Conservation (phyloP, 2,888 invertebrate genomes). For the Azorinus chamasolen region DNA sequence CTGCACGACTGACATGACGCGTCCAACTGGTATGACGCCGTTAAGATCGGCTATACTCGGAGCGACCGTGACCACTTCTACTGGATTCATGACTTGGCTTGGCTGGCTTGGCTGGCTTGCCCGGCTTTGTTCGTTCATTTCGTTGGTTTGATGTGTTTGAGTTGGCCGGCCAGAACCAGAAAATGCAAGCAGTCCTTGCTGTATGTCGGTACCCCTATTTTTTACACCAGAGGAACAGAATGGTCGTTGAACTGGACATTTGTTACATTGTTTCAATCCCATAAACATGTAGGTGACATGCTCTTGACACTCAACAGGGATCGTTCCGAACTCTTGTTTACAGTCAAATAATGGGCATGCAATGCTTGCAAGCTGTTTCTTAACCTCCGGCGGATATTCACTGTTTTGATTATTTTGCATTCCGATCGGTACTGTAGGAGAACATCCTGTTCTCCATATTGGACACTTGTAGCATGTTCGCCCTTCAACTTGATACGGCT, state of each 20-base stretch:
- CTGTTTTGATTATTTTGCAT: too few relatives aligned
- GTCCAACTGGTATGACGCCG: constrained; percentile 30
- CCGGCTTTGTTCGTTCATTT: too few relatives aligned
- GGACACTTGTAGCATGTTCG: constrained; percentile 49
- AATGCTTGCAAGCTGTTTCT: not conserved
- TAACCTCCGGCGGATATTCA: not conserved
- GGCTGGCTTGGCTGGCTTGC: too few relatives aligned
- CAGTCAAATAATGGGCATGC: constrained; percentile 50
- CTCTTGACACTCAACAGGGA: constrained; percentile 48
- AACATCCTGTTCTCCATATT: constrained; percentile 33
- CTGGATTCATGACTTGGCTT: too few relatives aligned
- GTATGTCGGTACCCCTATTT: not conserved
- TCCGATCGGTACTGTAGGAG: too few relatives aligned
- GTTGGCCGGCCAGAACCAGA: too few relatives aligned
- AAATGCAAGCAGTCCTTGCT: not conserved
- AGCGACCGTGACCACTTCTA: too few relatives aligned
- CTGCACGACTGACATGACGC: constrained; percentile 19
- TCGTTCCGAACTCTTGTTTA: constrained; percentile 11
- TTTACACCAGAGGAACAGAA: constrained; percentile 24
- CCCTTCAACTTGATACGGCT: too few relatives aligned
- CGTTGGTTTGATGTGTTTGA: not conserved
- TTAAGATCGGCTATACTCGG: constrained; percentile 15
- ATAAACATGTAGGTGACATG: constrained; percentile 29
- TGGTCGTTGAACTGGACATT: constrained; percentile 39
- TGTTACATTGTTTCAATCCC: constrained; percentile 19